Percentiles rank a stretch among this genome's conserved stretches.
These are phyloP conservation scores for Drosophila leontia DNA, from an alignment of 1,140 invertebrate genomes.

Conservation along the genomic window DNA sequence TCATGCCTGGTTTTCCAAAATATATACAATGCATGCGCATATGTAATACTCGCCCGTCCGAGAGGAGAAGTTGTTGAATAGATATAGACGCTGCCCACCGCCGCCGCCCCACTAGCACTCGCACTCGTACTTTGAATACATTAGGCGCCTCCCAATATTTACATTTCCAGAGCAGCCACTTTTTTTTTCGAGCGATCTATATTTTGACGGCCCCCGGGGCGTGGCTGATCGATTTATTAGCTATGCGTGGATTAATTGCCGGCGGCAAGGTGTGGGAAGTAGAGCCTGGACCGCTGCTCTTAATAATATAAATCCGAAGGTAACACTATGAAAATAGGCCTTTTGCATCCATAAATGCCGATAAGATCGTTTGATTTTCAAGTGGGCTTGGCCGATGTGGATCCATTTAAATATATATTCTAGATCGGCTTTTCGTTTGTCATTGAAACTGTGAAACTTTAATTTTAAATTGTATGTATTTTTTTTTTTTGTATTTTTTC, in stretches of 20 bases:
- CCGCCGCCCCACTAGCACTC: slow-evolving; percentile 26
- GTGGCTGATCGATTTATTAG: slow-evolving; percentile 37
- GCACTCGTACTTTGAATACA: slow-evolving; percentile 77
- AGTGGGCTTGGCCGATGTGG: slow-evolving; percentile 27
- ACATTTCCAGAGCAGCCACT: slow-evolving; percentile 55
- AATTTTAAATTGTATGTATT: slow-evolving; percentile 9
- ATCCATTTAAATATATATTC: slow-evolving; percentile 34
- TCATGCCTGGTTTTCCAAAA: slow-evolving; percentile 60
- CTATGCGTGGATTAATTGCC: slow-evolving; percentile 48
- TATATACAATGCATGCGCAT: slow-evolving; percentile 72
- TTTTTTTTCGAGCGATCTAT: slow-evolving; percentile 44
- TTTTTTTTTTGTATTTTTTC: neutral
- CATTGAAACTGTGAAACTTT: slow-evolving; percentile 3
- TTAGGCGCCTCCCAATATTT: slow-evolving; percentile 51
- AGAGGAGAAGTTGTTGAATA: slow-evolving; percentile 28
- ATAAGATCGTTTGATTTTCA: slow-evolving; percentile 20
- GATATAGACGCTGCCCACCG: slow-evolving; percentile 5
- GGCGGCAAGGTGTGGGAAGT: slow-evolving; percentile 30
- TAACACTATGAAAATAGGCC: slow-evolving; percentile 48
- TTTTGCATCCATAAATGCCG: slow-evolving; percentile 37
- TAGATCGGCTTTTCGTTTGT: neutral
- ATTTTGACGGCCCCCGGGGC: slow-evolving; percentile 45
- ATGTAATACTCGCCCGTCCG: slow-evolving; percentile 33
- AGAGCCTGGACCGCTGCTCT: slow-evolving; percentile 30
- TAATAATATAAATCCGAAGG: slow-evolving; percentile 48